phyloP scores from a whole-genome alignment of 2,888 invertebrate genomes.

The Fragum whitleyi region DNA sequence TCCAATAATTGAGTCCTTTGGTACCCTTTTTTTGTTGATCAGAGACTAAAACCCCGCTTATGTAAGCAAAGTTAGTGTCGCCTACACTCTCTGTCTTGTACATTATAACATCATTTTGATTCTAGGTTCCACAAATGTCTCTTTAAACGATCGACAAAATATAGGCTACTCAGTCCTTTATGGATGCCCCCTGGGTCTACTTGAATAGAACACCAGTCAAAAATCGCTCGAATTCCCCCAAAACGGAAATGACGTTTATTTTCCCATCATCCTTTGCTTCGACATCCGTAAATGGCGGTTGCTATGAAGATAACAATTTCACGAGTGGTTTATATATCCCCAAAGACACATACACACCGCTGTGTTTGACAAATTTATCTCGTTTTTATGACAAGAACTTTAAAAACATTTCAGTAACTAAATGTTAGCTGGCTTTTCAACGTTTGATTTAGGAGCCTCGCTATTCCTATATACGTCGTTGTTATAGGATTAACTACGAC shows the following conservation, averaged over 20 bases:
- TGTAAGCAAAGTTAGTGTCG: too few relatives aligned
- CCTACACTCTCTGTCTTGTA: too few relatives aligned
- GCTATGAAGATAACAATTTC: slow-evolving; percentile 27
- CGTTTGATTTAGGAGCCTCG: slow-evolving; percentile 3
- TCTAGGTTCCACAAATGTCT: too few relatives aligned
- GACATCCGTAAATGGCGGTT: slow-evolving; percentile 26
- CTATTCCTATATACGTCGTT: not conserved
- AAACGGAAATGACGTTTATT: slow-evolving; percentile 28
- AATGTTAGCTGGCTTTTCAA: not conserved
- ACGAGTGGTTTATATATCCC: slow-evolving; percentile 34
- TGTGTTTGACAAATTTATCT: slow-evolving; percentile 34
- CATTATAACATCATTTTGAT: too few relatives aligned
- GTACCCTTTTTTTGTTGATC: too few relatives aligned
- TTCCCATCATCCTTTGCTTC: slow-evolving; percentile 12
- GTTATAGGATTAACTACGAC: too few relatives aligned
- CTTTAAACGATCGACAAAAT: not conserved
- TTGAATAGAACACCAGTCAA: slow-evolving; percentile 4
- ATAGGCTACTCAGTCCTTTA: not conserved
- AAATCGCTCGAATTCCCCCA: not conserved
- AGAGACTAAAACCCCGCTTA: too few relatives aligned
- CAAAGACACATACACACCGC: slow-evolving; percentile 22
- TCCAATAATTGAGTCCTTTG: too few relatives aligned
- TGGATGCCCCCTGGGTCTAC: not conserved
- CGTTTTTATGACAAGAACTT: slow-evolving; percentile 4
- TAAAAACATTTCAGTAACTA: slow-evolving; percentile 11